phyloP scores from a whole-genome alignment of 1,140 invertebrate species.

The Tribolium castaneum region DNA sequence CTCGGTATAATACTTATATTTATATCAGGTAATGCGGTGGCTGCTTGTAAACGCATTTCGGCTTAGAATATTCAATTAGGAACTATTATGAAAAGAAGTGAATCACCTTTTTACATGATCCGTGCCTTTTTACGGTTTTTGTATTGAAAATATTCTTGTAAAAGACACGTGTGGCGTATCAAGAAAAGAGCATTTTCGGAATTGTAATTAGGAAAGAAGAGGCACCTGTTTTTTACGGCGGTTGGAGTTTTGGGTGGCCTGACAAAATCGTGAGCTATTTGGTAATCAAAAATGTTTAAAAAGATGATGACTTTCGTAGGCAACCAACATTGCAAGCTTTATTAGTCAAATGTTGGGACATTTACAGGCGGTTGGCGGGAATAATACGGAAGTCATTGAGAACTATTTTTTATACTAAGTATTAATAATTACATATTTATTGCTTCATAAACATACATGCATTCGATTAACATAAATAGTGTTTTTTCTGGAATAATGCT shows the following conservation, averaged over 20 bases:
- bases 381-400: too few species aligned
- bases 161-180: conserved; percentile 26
- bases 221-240: not conserved
- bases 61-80: conserved; percentile 41
- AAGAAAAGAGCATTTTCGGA: not conserved
- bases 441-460: too few species aligned
- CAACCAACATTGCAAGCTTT: not conserved
- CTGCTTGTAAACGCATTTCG: not conserved
- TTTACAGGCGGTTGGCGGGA: too few species aligned
- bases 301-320: not conserved
- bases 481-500: too few species aligned
- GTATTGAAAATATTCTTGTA: conserved; percentile 15
- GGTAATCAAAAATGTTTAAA: not conserved
- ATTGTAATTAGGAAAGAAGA: not conserved
- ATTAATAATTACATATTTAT: too few species aligned
- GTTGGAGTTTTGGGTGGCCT: not conserved
- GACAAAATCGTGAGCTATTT: not conserved
- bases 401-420: too few species aligned
- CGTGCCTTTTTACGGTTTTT: conserved; percentile 30
- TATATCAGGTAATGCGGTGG: conserved; percentile 10
- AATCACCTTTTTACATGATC: conserved; percentile 39
- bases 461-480: too few species aligned
- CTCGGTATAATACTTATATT: not conserved
- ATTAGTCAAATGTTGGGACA: not conserved
- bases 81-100: conserved; percentile 37